Percentiles rank a stretch among this genome's conserved stretches.
These are phyloP conservation scores for Helicoverpa assulta DNA, from an alignment of 2,888 invertebrate genomes.

Conservation along the genomic window DNA sequence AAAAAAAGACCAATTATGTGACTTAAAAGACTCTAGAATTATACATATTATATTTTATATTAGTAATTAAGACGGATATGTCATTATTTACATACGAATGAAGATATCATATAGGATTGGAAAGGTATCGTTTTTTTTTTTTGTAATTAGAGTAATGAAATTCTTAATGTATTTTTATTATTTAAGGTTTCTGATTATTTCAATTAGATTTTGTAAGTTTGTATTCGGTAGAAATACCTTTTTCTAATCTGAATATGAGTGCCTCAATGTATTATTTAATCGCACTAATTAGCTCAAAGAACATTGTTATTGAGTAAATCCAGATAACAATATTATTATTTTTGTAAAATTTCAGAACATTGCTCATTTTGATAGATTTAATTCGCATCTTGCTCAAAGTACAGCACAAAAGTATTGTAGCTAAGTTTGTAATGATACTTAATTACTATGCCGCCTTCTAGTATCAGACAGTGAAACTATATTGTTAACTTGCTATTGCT, in stretches of 20 bases:
- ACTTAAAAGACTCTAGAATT: constrained; percentile 17
- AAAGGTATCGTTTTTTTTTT: constrained; percentile 8
- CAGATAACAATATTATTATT: neutral
- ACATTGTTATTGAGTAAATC: constrained; percentile 10
- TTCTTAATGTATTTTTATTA: constrained; percentile 15
- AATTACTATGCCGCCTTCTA: constrained; percentile 56
- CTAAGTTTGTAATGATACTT: constrained; percentile 3
- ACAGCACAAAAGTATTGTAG: constrained; percentile 22
- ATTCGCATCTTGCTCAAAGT: constrained; percentile 51
- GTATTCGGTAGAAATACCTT: constrained; percentile 22
- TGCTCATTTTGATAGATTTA: constrained; percentile 29
- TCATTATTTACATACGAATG: constrained; percentile 19
- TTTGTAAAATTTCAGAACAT: neutral
- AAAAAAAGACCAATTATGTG: constrained; percentile 34
- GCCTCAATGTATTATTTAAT: constrained; percentile 30
- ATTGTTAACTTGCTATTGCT: constrained; percentile 50
- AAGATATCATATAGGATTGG: constrained; percentile 3
- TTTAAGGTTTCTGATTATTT: constrained; percentile 23
- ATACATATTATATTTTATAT: constrained; percentile 3
- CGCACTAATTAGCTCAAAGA: constrained; percentile 2
- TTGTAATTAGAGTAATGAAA: constrained; percentile 3
- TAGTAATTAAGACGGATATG: constrained; percentile 33
- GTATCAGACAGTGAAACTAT: constrained; percentile 52
- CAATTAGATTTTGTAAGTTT: constrained; percentile 8
- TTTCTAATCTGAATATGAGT: constrained; percentile 22